Evolutionary conservation across 2,797 vertebrate genomes (phyloP), one percentile per base, ranked within the genome.

Genomic region (Rhabdophis nuchalis): DNA sequence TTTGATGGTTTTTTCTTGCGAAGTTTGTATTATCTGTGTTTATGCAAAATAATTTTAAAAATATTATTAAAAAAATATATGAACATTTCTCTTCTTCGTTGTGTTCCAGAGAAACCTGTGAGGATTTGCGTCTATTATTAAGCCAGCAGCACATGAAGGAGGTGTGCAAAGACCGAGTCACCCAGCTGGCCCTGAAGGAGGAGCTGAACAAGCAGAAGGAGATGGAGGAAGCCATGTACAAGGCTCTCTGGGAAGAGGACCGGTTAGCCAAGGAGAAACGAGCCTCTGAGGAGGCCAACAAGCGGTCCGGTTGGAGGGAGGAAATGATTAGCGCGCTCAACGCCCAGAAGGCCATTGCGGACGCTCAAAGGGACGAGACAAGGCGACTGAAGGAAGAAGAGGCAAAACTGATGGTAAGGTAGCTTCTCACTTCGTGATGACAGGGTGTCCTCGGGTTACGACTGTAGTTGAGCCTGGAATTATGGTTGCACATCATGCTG

Each of bases 221-320:
- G 95, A 86, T 97, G 92, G 98, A 99, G 94, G 98, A 99, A 41
- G 58, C 89, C 91, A 91, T 98, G 93, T 97, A 98, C 29, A 94
- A 96, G 0, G 96, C 97, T 68, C 97, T 99, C 85, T 99, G 98
- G 98, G 97, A 98, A 88, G 97, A 97, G 10, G 98, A 99, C 1
- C 94, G 96, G 0, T 41, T 94, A 86, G 98, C 98, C 25, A 98
- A 98, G 94, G 98, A 98, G 41, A 96, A 97, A 58, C 96, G 95
- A 0, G 97, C 96, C 41, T 94, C 10, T 0, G 32, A 87, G 68
- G 94, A 96, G 5, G 77, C 25, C 0, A 95, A 94, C 95, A 94
- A 90, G 4, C 96, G 68, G 46, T 93, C 53, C 0, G 93, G 95
- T 50, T 96, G 92, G 27, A 93, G 96, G 46, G 87, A 13, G 14